phyloP scores from a whole-genome alignment of 2,113 vertebrate species.

The Phaethon lepturus region DNA sequence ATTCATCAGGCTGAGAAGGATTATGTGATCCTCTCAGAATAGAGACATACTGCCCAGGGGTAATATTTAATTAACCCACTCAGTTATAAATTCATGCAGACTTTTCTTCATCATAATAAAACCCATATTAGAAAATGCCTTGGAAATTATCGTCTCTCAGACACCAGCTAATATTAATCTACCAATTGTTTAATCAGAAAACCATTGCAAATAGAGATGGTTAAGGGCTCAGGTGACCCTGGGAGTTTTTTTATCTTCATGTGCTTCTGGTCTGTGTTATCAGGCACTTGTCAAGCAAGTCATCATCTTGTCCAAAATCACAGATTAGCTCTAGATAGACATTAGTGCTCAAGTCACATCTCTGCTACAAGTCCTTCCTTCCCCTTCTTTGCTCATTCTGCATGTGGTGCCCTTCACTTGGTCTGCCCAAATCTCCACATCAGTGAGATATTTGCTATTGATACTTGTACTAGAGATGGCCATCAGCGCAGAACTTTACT shows the following conservation, averaged over 20 bases:
- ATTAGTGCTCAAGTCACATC: background rate
- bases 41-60: background rate
- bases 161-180: background rate
- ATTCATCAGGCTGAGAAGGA: background rate
- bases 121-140: background rate
- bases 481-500: background rate
- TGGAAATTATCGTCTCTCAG: background rate
- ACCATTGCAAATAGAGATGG: background rate
- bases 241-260: background rate
- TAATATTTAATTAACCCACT: constrained; percentile 54
- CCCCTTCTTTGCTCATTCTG: background rate
- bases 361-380: background rate
- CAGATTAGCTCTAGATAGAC: background rate
- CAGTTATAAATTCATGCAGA: constrained; percentile 25
- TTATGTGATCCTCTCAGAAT: constrained; percentile 1
- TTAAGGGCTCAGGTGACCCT: background rate
- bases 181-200: background rate
- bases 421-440: background rate
- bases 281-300: background rate
- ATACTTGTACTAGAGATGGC: background rate
- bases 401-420: background rate
- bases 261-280: background rate
- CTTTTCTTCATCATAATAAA: constrained; percentile 10
- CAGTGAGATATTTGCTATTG: background rate
- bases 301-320: background rate